Evolutionary conservation across 2,888 invertebrate species (phyloP).

Genomic region (Leucophora obtusa): DNA sequence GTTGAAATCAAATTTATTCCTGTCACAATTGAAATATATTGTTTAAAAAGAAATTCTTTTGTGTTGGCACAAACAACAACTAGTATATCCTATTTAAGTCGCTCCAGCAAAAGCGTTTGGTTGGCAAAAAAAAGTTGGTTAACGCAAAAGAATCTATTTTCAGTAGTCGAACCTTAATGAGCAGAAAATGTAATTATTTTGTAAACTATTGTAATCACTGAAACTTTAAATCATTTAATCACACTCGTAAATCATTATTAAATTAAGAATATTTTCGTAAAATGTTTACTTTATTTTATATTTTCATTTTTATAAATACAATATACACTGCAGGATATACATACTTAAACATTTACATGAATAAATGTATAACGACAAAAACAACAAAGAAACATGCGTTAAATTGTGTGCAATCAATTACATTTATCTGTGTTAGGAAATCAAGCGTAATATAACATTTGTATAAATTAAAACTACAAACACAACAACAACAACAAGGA

Average conservation of each 20-base stretch:
- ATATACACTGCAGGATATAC: not conserved
- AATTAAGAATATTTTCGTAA: constrained; percentile 43
- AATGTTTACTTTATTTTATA: constrained; percentile 35
- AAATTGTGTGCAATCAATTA: constrained; percentile 72
- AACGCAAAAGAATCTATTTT: too few relatives aligned
- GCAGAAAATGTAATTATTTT: too few relatives aligned
- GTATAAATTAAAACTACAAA: constrained; percentile 70
- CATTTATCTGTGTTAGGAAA: constrained; percentile 69
- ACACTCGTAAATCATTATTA: constrained; percentile 46
- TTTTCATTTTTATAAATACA: constrained; percentile 10
- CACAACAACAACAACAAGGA: constrained; percentile 17
- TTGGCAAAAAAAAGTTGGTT: too few relatives aligned
- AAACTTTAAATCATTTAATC: constrained; percentile 35
- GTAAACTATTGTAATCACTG: not conserved
- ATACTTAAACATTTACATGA: not conserved
- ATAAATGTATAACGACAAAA: constrained; percentile 8
- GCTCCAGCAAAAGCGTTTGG: too few relatives aligned
- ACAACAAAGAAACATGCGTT: constrained; percentile 55
- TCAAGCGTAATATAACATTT: constrained; percentile 70
- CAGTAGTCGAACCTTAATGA: too few relatives aligned
- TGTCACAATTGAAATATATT: too few relatives aligned
- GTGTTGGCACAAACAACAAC: too few relatives aligned
- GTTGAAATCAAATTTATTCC: too few relatives aligned
- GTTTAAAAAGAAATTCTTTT: too few relatives aligned
- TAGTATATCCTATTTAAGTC: too few relatives aligned